A percentile compares a stretch with the other conserved stretches of the same genome.
Conservation (phyloP, 2,113 vertebrate genomes). For the Phyllopteryx taeniolatus region DNA sequence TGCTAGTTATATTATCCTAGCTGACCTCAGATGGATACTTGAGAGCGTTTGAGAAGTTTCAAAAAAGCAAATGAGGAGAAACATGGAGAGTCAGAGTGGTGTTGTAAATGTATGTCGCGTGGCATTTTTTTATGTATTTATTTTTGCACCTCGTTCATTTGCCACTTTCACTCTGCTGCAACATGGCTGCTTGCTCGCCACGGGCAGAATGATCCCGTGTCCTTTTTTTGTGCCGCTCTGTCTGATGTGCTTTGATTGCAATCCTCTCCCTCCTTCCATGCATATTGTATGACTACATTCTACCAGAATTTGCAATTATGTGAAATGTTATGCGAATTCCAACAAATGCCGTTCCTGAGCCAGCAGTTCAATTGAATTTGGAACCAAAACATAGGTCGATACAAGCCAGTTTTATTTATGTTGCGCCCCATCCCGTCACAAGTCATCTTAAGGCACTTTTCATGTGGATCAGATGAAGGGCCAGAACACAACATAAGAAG, state of each 20-base stretch:
- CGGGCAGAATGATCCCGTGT: constrained; percentile 6
- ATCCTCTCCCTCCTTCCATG: constrained; percentile 31
- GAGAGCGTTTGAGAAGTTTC: background rate
- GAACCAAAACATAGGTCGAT: background rate
- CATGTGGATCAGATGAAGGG: background rate
- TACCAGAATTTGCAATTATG: background rate
- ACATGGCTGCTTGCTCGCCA: constrained; percentile 12
- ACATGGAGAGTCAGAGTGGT: constrained; percentile 18
- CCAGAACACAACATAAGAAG: background rate
- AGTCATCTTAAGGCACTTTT: background rate
- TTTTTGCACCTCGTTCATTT: constrained; percentile 33
- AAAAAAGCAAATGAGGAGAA: constrained; percentile 20
- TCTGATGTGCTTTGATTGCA: constrained; percentile 54
- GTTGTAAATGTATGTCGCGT: constrained; percentile 34
- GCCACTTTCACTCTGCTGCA: constrained; percentile 42
- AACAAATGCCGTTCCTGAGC: background rate
- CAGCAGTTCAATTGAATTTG: background rate
- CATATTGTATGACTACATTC: background rate
- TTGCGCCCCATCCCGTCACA: background rate
- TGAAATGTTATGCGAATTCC: background rate
- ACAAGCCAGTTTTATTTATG: background rate
- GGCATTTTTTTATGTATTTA: background rate
- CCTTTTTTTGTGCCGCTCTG: constrained; percentile 11
- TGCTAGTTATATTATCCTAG: constrained; percentile 18
- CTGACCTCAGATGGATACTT: constrained; percentile 17